Conservation (phyloP, 1,140 invertebrate species). For the Ctenoplectra terminalis region DNA sequence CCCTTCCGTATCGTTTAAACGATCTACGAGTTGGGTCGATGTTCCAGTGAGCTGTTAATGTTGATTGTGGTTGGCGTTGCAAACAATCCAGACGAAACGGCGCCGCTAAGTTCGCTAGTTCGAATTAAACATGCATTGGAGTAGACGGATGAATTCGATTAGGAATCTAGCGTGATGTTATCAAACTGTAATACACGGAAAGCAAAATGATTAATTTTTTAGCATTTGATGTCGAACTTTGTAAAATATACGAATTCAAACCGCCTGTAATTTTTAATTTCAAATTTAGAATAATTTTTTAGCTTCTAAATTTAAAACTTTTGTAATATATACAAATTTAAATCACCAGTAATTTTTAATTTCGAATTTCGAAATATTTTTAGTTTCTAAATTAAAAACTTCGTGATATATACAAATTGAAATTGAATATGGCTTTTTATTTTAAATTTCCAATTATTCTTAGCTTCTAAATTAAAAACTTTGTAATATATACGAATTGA, state of each 20-base stretch:
- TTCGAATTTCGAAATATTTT: background rate
- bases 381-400: too few species aligned
- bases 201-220: background rate
- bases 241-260: too few species aligned
- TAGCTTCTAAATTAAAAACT: too few species aligned
- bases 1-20: background rate
- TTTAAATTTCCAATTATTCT: background rate
- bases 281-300: too few species aligned
- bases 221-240: too few species aligned
- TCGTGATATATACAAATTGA: too few species aligned
- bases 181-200: background rate
- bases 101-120: slow-evolving; percentile 34
- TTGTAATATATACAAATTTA: too few species aligned
- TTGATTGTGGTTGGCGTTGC: slow-evolving; percentile 42
- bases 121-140: slow-evolving; percentile 12
- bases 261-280: too few species aligned
- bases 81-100: slow-evolving; percentile 55
- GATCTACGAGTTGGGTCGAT: background rate
- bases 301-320: background rate
- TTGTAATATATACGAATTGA: too few species aligned
- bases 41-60: slow-evolving; percentile 21
- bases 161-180: slow-evolving; percentile 39
- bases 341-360: too few species aligned
- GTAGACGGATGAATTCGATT: slow-evolving; percentile 40
- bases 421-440: too few species aligned